Conservation (phyloP, 2,113 vertebrate genomes). For the Mustelus asterias region DNA sequence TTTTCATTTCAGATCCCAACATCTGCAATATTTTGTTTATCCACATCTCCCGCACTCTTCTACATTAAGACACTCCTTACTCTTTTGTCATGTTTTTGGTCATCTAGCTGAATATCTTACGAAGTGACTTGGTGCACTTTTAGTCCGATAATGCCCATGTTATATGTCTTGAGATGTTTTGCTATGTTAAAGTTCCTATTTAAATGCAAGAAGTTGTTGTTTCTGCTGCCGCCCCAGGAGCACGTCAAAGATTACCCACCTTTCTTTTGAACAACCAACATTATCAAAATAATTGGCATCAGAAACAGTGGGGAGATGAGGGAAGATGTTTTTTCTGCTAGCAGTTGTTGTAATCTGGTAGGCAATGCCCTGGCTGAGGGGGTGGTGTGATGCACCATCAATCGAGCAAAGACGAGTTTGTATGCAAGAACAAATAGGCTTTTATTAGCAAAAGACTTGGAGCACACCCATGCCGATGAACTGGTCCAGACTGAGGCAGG, state of each 20-base stretch:
- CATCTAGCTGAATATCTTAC: background rate
- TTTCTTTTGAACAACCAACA: background rate
- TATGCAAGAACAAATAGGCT: no score
- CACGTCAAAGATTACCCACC: background rate
- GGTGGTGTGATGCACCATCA: no score
- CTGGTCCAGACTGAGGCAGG: no score
- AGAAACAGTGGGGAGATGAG: background rate
- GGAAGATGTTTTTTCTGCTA: background rate
- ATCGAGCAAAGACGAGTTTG: no score
- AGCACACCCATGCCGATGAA: no score
- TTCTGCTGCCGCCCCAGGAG: background rate
- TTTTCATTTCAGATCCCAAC: no score
- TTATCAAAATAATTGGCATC: background rate
- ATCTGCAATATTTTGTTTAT: no score
- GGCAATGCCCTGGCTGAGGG: background rate
- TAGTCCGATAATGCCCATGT: background rate
- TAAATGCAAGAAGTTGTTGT: background rate
- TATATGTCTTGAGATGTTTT: background rate
- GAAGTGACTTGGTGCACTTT: background rate
- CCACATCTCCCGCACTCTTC: no score
- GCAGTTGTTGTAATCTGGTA: background rate
- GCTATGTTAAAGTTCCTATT: background rate
- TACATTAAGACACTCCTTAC: background rate
- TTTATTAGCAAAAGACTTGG: no score
- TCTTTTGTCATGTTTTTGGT: background rate